Evolutionary conservation across 1,140 invertebrate genomes (phyloP).

Genomic region (Caenorhabditis inopinata): DNA sequence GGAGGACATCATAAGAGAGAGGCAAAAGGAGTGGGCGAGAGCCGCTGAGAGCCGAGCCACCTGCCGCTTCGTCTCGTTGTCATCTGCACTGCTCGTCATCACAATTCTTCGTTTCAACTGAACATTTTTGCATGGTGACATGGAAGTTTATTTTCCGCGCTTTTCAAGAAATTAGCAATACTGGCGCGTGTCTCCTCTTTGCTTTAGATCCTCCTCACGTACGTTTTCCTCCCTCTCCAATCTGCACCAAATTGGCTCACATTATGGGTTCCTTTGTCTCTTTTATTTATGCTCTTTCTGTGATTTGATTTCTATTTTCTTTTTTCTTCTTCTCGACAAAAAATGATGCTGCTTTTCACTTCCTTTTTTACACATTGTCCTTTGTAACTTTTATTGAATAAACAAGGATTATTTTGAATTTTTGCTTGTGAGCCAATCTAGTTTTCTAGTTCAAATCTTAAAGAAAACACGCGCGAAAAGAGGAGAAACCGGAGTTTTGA

Average conservation of each 20-base stretch:
- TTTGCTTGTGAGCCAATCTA: no score
- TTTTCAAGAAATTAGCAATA: no score
- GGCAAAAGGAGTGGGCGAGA: not conserved
- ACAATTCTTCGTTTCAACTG: not conserved
- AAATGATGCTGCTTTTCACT: not conserved
- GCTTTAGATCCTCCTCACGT: not conserved
- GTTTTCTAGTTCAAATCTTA: no score
- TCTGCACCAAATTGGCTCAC: constrained; percentile 21
- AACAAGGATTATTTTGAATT: no score
- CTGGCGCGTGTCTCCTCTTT: no score
- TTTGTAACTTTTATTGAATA: no score
- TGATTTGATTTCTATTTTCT: not conserved
- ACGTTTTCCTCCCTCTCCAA: not conserved
- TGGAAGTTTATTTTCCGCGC: not conserved
- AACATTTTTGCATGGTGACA: not conserved
- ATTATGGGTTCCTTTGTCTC: not conserved
- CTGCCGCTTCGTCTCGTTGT: not conserved
- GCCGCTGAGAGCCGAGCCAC: not conserved
- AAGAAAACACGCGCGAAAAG: no score
- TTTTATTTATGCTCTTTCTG: not conserved
- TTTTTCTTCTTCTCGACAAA: not conserved
- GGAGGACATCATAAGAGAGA: not conserved
- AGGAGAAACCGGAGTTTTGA: no score
- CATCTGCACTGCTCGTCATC: not conserved
- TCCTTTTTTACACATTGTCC: not conserved